Evolutionary conservation across 37 sponge, comb jelly and placozoan species (phyloP).

Genomic region (Geodia barretti): DNA sequence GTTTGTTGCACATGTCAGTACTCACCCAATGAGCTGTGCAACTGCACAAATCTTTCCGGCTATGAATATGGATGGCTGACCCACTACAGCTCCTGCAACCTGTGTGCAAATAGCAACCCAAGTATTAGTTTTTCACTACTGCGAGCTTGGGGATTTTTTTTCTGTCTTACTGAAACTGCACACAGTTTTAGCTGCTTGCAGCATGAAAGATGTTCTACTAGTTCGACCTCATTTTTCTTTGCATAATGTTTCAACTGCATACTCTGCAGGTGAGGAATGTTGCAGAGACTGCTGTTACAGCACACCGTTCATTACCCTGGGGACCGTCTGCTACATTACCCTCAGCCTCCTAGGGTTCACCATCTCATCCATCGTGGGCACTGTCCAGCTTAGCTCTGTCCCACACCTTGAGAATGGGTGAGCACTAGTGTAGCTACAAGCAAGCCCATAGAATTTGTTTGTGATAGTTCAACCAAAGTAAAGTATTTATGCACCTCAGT

Average conservation of each 20-base stretch:
- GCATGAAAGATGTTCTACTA: no score
- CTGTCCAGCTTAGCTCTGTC: slow-evolving; percentile 17
- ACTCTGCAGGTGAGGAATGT: slow-evolving; percentile 72
- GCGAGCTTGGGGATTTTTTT: no score
- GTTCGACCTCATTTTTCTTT: no score
- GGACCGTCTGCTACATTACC: slow-evolving; percentile 9
- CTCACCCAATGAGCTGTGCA: not conserved
- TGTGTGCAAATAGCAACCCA: no score
- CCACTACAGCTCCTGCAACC: no score
- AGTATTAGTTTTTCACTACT: no score
- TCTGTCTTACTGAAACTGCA: no score
- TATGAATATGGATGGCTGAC: no score
- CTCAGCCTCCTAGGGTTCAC: slow-evolving; percentile 47
- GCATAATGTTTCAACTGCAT: no score
- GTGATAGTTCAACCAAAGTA: slow-evolving; percentile 3
- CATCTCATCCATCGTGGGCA: slow-evolving; percentile 44
- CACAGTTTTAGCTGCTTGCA: no score
- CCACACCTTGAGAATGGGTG: slow-evolving; percentile 45
- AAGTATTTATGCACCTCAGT: not conserved
- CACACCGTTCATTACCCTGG: slow-evolving; percentile 56
- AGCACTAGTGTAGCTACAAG: not conserved
- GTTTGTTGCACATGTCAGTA: not conserved
- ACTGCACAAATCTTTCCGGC: not conserved
- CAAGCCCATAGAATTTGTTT: not conserved
- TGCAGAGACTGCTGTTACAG: slow-evolving; percentile 78